Evolutionary conservation across 2,888 invertebrate genomes (phyloP), one percentile per base, ranked within the genome.

Genomic region (Baccha elongata): DNA sequence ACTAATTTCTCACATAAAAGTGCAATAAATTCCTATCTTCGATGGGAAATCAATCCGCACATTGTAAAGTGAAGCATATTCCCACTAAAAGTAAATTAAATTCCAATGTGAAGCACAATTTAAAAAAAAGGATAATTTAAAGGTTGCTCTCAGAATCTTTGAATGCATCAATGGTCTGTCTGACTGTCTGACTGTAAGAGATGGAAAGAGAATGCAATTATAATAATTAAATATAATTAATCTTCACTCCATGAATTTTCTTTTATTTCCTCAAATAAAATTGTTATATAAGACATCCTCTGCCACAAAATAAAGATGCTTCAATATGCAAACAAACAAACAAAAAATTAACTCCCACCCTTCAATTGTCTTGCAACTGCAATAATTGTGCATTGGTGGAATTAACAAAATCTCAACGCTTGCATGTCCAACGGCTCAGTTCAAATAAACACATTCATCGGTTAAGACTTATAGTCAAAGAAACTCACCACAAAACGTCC

Each of bases 401-500:
- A 69, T 42, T 69, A 58, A 80, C 74, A 80, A 80, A 80, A 80
- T 64, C 48, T 60, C 46, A 32, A 68, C 35, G 74, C 80, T 50
- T 48, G 69, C 35, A 62, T 48, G 60, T 68, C 35, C 74, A 48
- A 40, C 29, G 15, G 32, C 23, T 80, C 74, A 74, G 80, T 74
- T 68, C 17, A 68, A 40, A 74, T 55, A 80, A 62, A 80, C 42
- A 74, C 80, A 44, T 62, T 64, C 62, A 32, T 69, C 68, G 11
- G 74, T 55, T 15, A 60, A 68, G 74, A 64, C 60, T 58, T n/a
- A 60, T 29, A 58, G 11, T 26, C 58, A 58, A 58, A 60, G 11
- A 1, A 3, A 19, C 10, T 1, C 13, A 53, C 32, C 11, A 35
- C 35, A 55, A n/a, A 21, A 19, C 13, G 21, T 55, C 53, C 53